phyloP scores from a whole-genome alignment of 2,888 invertebrate genomes.

The Stenchaetothrips biformis region DNA sequence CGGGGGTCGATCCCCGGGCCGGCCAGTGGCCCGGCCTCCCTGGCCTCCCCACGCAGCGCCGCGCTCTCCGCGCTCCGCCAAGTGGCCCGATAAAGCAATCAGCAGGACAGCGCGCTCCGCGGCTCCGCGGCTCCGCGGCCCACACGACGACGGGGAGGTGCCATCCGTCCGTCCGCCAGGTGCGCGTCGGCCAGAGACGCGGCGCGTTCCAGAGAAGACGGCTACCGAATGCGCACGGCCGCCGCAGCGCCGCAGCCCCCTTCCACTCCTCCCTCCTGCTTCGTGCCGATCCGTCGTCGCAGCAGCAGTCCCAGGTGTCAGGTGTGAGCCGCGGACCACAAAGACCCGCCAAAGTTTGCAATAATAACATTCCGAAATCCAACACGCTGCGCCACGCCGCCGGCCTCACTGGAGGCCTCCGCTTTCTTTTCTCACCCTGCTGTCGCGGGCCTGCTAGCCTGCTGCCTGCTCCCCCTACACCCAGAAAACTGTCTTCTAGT shows the following conservation, averaged over 20 bases:
- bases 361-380: slow-evolving; percentile 8
- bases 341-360: slow-evolving; percentile 3
- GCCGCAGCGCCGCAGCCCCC: no score
- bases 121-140: no score
- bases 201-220: no score
- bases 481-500: neutral
- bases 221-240: no score
- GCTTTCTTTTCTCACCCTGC: neutral
- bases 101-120: no score
- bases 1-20: neutral
- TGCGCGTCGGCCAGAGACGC: no score
- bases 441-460: neutral
- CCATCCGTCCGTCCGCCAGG: no score
- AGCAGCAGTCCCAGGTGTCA: neutral
- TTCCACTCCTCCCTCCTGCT: no score
- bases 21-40: neutral
- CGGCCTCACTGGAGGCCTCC: no score
- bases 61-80: neutral
- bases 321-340: neutral
- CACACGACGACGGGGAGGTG: no score
- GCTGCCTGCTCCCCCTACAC: neutral
- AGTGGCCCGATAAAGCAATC: no score
- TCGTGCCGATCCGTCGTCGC: no score
- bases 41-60: neutral
- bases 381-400: neutral